phyloP scores from a whole-genome alignment of 2,888 invertebrate species.

The Spodoptera littoralis region DNA sequence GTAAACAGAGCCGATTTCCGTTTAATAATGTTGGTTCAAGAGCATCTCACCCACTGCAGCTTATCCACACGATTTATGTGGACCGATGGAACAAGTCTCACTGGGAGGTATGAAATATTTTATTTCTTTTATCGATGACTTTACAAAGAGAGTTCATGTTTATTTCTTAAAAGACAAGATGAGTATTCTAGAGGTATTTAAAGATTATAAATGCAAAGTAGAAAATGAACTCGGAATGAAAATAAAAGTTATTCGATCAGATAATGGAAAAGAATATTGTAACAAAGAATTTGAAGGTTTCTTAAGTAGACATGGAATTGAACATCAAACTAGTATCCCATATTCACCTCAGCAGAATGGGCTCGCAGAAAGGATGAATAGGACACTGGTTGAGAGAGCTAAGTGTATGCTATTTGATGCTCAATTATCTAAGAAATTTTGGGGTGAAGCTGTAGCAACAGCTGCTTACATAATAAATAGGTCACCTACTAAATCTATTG shows the following conservation, averaged over 20 bases:
- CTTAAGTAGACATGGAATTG: not conserved
- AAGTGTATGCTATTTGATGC: slow-evolving; percentile 9
- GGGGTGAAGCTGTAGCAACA: slow-evolving; percentile 6
- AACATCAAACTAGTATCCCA: not conserved
- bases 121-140: too few species aligned
- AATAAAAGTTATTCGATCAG: not conserved
- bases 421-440: slow-evolving; percentile 1
- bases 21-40: not conserved
- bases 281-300: not conserved
- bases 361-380: slow-evolving; percentile 6
- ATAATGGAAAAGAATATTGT: not conserved
- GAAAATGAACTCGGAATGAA: not conserved
- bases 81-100: too few species aligned
- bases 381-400: slow-evolving; percentile 12
- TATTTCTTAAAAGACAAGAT: not conserved
- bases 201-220: not conserved
- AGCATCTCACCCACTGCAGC: not conserved
- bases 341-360: slow-evolving; percentile 12
- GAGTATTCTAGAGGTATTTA: not conserved
- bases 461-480: slow-evolving; percentile 3
- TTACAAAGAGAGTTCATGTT: not conserved
- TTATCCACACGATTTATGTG: too few species aligned
- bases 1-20: too few species aligned
- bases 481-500: not conserved
- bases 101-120: too few species aligned